Evolutionary conservation across 2,888 invertebrate genomes (phyloP), one percentile per base, ranked within the genome.

Genomic region (Trilocha varians): DNA sequence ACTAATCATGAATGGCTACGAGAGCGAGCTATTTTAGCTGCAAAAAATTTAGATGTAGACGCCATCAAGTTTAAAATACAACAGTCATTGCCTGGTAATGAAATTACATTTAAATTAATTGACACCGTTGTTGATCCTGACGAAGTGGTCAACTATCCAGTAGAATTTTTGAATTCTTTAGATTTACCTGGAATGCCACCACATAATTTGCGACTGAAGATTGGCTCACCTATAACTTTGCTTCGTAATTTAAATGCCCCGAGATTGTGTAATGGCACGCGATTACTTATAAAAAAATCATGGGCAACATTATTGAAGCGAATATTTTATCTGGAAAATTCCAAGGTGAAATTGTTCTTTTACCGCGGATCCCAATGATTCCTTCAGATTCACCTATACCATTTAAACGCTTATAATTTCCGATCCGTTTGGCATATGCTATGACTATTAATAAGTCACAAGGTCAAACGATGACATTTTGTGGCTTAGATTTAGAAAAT

Each of bases 21-120:
- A 46, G 53, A 59, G 53, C 50, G 58, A 50, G 54, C 50, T 46
- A 65, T 59, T 45, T 48, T 59, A 32, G 54, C 57, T 2, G 50
- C 55, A 32, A 59, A 57, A 52, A 60, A 62, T 37, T 47, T 48
- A 39, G 54, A 52, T 53, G 49, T 54, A 38, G 40, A 48, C 34
- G 48, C 41, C 40, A 46, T 47, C 41, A 48, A 46, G 43, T 43
- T 42, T 34, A 43, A 41, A 34, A 43, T 46, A 42, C 40, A 49
- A 49, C 49, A 46, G 46, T 46, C 49, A 49, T 48, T 47, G 36
- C 46, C 42, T 44, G 46, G 43, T 37, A 41, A 44, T 43, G 44
- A 44, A 41, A 35, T 43, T 42, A 52, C 50, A 43, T 44, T 44
- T 44, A 47, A 47, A 50, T 49, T 46, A 40, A 43, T 47, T 47